Percentiles rank a stretch among this genome's conserved stretches.
These are phyloP conservation scores for Urosaurus nigricauda DNA, from an alignment of 2,797 vertebrate genomes.

Conservation along the genomic window DNA sequence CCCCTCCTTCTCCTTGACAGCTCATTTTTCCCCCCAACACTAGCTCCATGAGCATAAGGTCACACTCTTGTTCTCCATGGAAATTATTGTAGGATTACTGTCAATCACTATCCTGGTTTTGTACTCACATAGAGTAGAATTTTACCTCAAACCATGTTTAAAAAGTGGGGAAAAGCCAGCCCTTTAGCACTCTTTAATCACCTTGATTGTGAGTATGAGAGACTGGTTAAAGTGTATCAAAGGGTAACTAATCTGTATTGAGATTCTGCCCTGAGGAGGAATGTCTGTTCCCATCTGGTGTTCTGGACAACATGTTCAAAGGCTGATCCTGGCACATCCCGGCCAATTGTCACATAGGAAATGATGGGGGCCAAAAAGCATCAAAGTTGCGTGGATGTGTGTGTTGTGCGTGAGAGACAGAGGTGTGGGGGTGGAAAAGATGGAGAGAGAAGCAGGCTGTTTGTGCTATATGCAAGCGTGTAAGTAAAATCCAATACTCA, in stretches of 20 bases:
- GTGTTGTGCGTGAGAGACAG: conserved; percentile 77
- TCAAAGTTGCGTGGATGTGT: conserved; percentile 79
- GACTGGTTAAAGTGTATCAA: conserved; percentile 17
- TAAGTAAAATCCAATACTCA: conserved; percentile 42
- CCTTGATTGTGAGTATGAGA: conserved; percentile 6
- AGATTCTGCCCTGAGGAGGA: background rate
- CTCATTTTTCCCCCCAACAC: background rate
- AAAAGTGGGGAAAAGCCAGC: conserved; percentile 5
- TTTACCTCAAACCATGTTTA: background rate
- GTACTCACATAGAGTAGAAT: background rate
- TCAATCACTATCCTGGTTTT: background rate
- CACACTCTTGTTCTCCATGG: background rate
- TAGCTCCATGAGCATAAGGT: background rate
- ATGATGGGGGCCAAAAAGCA: background rate
- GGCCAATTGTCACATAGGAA: background rate
- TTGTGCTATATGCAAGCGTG: conserved; percentile 11
- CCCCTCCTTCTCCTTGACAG: background rate
- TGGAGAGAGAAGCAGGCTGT: conserved; percentile 68
- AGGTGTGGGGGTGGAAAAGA: conserved; percentile 69
- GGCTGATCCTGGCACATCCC: background rate
- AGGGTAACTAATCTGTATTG: conserved; percentile 15
- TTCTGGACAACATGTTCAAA: conserved; percentile 9
- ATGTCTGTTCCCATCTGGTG: background rate
- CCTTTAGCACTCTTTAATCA: conserved; percentile 13
- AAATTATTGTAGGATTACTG: background rate